Conservation (phyloP, 2,113 vertebrate genomes). For the Terrapene triunguis region DNA sequence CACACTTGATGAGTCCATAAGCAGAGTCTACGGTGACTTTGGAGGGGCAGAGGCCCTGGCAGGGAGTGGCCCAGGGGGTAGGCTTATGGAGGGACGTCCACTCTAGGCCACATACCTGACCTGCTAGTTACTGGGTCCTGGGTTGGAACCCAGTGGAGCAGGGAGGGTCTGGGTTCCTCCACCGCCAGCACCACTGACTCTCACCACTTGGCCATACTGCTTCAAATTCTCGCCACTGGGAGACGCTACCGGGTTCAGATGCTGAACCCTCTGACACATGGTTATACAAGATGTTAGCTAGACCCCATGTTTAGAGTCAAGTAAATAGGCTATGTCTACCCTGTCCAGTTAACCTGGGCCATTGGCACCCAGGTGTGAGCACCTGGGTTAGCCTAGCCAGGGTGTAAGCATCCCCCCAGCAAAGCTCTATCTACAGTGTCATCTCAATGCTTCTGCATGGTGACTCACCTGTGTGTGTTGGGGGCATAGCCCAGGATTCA, state of each 20-base stretch:
- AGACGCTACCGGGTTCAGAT: not conserved
- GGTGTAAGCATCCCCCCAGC: not conserved
- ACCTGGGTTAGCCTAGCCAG: not conserved
- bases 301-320: not conserved
- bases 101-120: not conserved
- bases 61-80: not conserved
- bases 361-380: not conserved
- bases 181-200: not conserved
- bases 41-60: not conserved
- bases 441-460: not conserved
- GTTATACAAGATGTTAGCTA: conserved; percentile 32
- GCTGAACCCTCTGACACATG: not conserved
- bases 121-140: not conserved
- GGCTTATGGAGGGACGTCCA: not conserved
- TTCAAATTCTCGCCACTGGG: not conserved
- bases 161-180: not conserved
- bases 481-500: not conserved
- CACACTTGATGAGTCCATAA: not conserved
- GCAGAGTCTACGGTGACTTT: not conserved
- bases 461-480: not conserved
- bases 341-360: not conserved
- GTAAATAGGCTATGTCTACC: not conserved
- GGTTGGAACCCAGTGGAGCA: not conserved
- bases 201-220: not conserved
- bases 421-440: not conserved